phyloP scores from a whole-genome alignment of 1,140 invertebrate genomes.

The Carcinoscorpius rotundicauda region DNA sequence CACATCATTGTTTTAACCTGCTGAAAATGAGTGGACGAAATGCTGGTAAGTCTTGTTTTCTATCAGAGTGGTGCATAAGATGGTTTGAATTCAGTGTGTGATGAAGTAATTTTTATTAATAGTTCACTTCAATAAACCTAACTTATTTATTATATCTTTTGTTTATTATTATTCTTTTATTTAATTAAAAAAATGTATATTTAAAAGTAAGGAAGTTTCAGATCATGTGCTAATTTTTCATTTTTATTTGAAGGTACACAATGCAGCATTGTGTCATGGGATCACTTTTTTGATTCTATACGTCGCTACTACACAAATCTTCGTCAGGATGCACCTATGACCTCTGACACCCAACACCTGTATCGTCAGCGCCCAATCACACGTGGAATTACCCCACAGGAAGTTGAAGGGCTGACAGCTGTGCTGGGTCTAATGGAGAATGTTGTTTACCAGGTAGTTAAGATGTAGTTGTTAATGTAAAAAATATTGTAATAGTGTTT shows the following conservation, averaged over 20 bases:
- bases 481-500: neutral
- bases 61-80: neutral
- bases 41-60: constrained; percentile 11
- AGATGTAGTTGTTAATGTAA: neutral
- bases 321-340: constrained; percentile 48
- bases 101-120: constrained; percentile 10
- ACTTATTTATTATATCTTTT: constrained; percentile 20
- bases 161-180: constrained; percentile 6
- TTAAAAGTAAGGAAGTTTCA: too few relatives aligned
- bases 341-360: constrained; percentile 41
- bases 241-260: constrained; percentile 28
- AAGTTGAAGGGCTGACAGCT: constrained; percentile 72
- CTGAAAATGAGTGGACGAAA: constrained; percentile 55
- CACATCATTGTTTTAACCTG: constrained; percentile 70
- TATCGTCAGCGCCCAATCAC: constrained; percentile 46
- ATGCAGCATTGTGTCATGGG: constrained; percentile 54
- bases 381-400: constrained; percentile 60
- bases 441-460: constrained; percentile 46
- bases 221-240: neutral
- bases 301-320: constrained; percentile 52
- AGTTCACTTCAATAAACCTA: constrained; percentile 9
- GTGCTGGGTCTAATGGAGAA: constrained; percentile 62
- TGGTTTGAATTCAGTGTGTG: neutral
- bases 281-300: constrained; percentile 77
- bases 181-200: constrained; percentile 4